Percentiles rank a stretch among this genome's conserved stretches.
Evolutionary conservation across 1,140 invertebrate genomes (phyloP).

Genomic region (Carcinoscorpius rotundicauda): DNA sequence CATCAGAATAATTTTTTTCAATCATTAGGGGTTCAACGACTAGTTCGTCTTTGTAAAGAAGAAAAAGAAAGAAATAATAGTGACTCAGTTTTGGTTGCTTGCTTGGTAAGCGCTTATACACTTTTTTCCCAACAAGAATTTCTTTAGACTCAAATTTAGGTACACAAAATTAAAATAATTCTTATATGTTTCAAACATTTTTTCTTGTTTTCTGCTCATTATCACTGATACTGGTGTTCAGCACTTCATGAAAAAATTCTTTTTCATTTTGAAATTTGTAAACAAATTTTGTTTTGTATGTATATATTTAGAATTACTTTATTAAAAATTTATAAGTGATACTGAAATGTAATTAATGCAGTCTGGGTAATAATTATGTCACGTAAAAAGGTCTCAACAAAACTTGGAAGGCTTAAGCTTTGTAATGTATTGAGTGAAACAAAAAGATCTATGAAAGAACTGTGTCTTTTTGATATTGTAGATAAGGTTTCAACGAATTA

Average conservation of each 20-base stretch:
- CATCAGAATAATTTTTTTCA: too few relatives aligned
- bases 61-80: slow-evolving; percentile 52
- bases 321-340: too few relatives aligned
- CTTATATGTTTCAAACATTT: background rate
- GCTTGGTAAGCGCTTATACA: slow-evolving; percentile 47
- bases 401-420: too few relatives aligned
- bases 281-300: background rate
- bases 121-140: slow-evolving; percentile 3
- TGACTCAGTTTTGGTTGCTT: slow-evolving; percentile 57
- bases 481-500: too few relatives aligned
- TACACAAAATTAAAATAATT: slow-evolving; percentile 8
- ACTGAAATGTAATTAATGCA: too few relatives aligned
- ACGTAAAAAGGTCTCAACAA: too few relatives aligned
- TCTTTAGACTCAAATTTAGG: slow-evolving; percentile 9
- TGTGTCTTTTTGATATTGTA: too few relatives aligned
- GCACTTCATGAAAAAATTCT: slow-evolving; percentile 1
- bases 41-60: slow-evolving; percentile 56
- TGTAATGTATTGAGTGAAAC: too few relatives aligned
- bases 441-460: too few relatives aligned
- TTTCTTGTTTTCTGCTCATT: background rate
- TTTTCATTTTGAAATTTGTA: background rate
- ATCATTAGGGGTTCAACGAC: slow-evolving; percentile 44
- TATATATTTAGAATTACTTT: too few relatives aligned
- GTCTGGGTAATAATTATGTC: too few relatives aligned
- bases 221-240: too few relatives aligned